phyloP scores from a whole-genome alignment of 2,888 invertebrate species.

The Bellardia bayeri region DNA sequence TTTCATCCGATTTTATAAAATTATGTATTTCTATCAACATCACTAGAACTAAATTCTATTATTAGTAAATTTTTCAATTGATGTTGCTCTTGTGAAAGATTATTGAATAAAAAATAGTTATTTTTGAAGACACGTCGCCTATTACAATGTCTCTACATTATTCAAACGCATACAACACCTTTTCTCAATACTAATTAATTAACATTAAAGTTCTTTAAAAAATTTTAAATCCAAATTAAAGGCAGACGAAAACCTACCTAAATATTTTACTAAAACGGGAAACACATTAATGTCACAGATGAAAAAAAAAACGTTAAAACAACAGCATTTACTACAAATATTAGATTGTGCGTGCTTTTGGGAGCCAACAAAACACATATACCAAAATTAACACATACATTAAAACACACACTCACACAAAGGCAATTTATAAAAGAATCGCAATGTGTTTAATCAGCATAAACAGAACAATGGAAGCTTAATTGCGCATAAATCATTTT shows the following conservation, averaged over 20 bases:
- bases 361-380: constrained; percentile 47
- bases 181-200: too few species aligned
- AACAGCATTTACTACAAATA: constrained; percentile 20
- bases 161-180: too few species aligned
- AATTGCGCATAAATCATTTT: constrained; percentile 78
- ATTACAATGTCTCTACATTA: too few species aligned
- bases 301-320: constrained; percentile 28
- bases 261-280: constrained; percentile 8
- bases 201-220: too few species aligned
- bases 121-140: too few species aligned
- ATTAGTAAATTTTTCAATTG: too few species aligned
- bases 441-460: constrained; percentile 70
- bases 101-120: too few species aligned
- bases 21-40: too few species aligned
- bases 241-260: neutral
- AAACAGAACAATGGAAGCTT: constrained; percentile 74
- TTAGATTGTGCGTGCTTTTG: constrained; percentile 69
- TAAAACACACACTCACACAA: constrained; percentile 5
- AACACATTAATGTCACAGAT: constrained; percentile 43
- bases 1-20: too few species aligned
- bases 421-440: constrained; percentile 35
- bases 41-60: too few species aligned
- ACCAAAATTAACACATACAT: constrained; percentile 26
- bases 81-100: too few species aligned
- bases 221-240: neutral